Percentiles rank a stretch among this genome's conserved stretches.
Evolutionary conservation across 2,888 invertebrate species (phyloP).

Genomic region (Lordiphosa andalusiaca): DNA sequence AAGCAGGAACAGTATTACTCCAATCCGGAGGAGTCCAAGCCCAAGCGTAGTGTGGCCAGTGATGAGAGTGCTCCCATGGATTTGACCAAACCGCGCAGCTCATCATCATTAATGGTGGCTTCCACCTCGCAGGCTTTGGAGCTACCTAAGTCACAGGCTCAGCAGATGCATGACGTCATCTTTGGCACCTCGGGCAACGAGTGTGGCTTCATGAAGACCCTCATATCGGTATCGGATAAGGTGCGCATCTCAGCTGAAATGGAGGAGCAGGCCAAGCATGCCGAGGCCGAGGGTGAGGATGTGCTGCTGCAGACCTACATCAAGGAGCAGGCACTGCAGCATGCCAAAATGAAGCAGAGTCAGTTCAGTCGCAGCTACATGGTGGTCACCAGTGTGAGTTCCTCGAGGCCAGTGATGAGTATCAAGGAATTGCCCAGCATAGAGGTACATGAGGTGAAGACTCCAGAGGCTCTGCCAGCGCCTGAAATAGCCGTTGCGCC

Average conservation of each 20-base stretch:
- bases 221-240: constrained; percentile 79
- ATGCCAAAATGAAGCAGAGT: constrained; percentile 87
- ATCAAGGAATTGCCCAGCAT: constrained; percentile 56
- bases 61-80: constrained; percentile 79
- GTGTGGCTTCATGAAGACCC: constrained; percentile 77
- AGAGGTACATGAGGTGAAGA: constrained; percentile 59
- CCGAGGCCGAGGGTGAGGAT: constrained; percentile 80
- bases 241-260: constrained; percentile 72
- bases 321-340: constrained; percentile 86
- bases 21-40: constrained; percentile 78
- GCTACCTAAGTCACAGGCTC: constrained; percentile 72
- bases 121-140: constrained; percentile 3
- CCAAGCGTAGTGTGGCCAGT: constrained; percentile 61
- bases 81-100: constrained; percentile 77
- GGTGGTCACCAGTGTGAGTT: constrained; percentile 26
- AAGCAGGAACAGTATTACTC: constrained; percentile 81
- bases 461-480: constrained; percentile 31
- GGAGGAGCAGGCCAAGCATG: constrained; percentile 55
- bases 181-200: constrained; percentile 75
- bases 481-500: not conserved
- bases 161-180: constrained; percentile 78
- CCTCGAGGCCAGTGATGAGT: constrained; percentile 27
- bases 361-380: constrained; percentile 79
- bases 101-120: not conserved
- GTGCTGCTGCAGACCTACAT: constrained; percentile 87